Conservation (phyloP, 2,797 vertebrate species). For the Pseudomugil tenellus region DNA sequence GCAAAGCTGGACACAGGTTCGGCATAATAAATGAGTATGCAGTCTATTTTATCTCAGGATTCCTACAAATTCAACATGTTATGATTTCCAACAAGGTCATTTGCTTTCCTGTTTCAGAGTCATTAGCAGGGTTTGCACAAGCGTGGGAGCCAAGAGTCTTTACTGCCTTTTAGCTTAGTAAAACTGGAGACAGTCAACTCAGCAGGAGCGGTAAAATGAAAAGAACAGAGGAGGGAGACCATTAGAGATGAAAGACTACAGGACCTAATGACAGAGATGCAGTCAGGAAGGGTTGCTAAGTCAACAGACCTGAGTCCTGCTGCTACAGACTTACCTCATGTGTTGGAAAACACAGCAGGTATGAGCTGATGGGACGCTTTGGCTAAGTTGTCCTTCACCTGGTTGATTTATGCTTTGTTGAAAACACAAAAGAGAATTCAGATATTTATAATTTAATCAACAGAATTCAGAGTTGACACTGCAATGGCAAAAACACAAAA, state of each 20-base stretch:
- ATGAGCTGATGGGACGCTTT: slow-evolving; percentile 72
- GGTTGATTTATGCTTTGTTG: slow-evolving; percentile 64
- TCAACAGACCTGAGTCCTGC: slow-evolving; percentile 61
- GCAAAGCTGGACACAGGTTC: slow-evolving; percentile 67
- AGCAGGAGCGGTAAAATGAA: slow-evolving; percentile 45
- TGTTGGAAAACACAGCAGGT: slow-evolving; percentile 78
- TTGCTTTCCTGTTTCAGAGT: not conserved
- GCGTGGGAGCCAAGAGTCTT: not conserved
- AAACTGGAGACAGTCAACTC: slow-evolving; percentile 49
- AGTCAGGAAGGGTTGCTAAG: slow-evolving; percentile 57
- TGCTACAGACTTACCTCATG: slow-evolving; percentile 73
- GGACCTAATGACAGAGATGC: slow-evolving; percentile 36
- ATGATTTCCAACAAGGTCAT: not conserved
- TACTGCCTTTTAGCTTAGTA: slow-evolving; percentile 20
- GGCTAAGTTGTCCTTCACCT: slow-evolving; percentile 73
- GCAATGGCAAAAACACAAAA: not conserved
- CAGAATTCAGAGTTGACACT: not conserved
- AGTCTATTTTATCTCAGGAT: too few species aligned
- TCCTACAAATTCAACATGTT: not conserved
- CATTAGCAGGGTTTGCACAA: not conserved
- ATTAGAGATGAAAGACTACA: slow-evolving; percentile 71
- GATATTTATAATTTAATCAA: not conserved
- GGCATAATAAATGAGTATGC: not conserved
- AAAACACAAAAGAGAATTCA: slow-evolving; percentile 32
- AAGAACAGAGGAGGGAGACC: slow-evolving; percentile 32